Evolutionary conservation across 2,888 invertebrate genomes (phyloP).

Genomic region (Alcis repandata): DNA sequence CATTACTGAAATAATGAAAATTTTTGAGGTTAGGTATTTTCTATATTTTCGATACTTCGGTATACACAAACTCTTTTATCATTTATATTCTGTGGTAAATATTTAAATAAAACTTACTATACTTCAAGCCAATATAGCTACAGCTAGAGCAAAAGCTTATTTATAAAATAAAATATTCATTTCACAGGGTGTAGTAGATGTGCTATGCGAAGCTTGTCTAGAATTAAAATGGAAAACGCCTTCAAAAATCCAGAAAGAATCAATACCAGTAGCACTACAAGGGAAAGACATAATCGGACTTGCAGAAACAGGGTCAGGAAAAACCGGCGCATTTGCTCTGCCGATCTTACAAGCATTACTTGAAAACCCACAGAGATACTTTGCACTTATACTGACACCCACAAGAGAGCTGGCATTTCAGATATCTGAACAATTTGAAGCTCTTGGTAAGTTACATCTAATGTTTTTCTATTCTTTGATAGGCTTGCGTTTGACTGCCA

Average conservation of each 20-base stretch:
- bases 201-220: conserved; percentile 95
- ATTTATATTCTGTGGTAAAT: neutral
- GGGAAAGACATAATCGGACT: conserved; percentile 90
- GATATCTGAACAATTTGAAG: conserved; percentile 99
- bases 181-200: conserved; percentile 94
- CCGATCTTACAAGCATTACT: conserved; percentile 97
- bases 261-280: conserved; percentile 96
- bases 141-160: neutral
- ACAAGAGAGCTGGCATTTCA: conserved; percentile 99
- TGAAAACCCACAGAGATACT: conserved; percentile 97
- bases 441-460: conserved; percentile 93
- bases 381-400: conserved; percentile 97
- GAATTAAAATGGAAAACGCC: conserved; percentile 97
- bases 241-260: conserved; percentile 97
- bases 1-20: neutral
- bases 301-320: conserved; percentile 96
- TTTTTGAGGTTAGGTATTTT: neutral
- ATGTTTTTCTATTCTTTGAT: too few species aligned
- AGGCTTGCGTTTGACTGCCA: too few species aligned
- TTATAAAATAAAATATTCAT: conserved; percentile 32
- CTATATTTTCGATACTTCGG: neutral
- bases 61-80: neutral
- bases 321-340: conserved; percentile 98
- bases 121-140: neutral
- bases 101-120: neutral